Conservation (phyloP, 2,113 vertebrate species). For the Cololabis saira region DNA sequence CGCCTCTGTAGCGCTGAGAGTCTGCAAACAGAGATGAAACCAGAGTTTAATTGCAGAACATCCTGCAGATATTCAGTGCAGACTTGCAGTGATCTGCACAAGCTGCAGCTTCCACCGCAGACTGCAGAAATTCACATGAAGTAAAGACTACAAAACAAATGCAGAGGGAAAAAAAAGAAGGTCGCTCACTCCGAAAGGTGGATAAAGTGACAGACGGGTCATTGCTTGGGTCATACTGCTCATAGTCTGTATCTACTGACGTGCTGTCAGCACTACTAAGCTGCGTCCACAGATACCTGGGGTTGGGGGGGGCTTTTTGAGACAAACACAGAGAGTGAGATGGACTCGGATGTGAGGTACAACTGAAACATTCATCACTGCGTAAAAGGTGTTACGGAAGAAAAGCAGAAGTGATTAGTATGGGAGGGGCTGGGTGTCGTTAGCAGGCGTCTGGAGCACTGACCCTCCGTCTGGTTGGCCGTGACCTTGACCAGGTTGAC, state of each 20-base stretch:
- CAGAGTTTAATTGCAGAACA: constrained; percentile 5
- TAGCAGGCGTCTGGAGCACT: not conserved
- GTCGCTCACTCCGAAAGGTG: constrained; percentile 78
- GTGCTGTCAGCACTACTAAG: constrained; percentile 68
- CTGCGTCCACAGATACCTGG: constrained; percentile 62
- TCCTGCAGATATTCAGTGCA: constrained; percentile 24
- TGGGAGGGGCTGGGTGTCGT: rapidly evolving
- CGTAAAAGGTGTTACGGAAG: constrained; percentile 6
- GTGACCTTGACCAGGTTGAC: constrained; percentile 67
- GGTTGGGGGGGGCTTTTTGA: constrained; percentile 43
- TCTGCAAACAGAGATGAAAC: constrained; percentile 54
- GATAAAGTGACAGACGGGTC: constrained; percentile 59
- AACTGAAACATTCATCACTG: not conserved
- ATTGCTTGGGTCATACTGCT: constrained; percentile 54
- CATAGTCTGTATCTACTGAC: constrained; percentile 75
- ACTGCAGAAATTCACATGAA: constrained; percentile 1
- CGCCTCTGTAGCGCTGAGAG: constrained; percentile 65
- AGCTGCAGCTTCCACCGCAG: constrained; percentile 30
- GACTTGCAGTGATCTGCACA: constrained; percentile 2
- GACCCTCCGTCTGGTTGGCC: constrained; percentile 43
- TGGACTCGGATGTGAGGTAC: not conserved
- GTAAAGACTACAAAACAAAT: constrained; percentile 12
- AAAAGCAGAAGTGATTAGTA: constrained; percentile 4
- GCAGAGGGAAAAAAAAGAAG: constrained; percentile 33
- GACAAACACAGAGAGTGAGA: constrained; percentile 31